A percentile compares a stretch with the other conserved stretches of the same genome.
Conservation (phyloP, 2,113 vertebrate species). For the Marmota monax region DNA sequence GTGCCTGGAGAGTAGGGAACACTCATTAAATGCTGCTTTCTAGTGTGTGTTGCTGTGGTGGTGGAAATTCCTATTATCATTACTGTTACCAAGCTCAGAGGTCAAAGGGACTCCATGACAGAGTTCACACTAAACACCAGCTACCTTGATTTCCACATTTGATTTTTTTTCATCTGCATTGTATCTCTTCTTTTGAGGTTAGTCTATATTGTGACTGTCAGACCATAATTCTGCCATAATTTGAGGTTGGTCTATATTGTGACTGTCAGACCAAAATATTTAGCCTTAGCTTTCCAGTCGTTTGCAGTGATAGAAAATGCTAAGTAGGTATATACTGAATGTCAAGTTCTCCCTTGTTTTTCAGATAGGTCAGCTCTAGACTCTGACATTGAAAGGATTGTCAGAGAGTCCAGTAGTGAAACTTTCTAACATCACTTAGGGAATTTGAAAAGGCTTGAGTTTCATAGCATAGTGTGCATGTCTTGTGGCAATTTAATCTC, state of each 20-base stretch:
- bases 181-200: neutral
- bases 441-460: neutral
- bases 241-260: neutral
- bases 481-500: neutral
- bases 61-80: rapidly evolving
- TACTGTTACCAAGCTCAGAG: neutral
- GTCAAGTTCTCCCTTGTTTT: neutral
- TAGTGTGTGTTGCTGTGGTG: too few species aligned
- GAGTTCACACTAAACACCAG: neutral
- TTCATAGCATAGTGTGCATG: neutral
- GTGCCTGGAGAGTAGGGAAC: too few species aligned
- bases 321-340: neutral
- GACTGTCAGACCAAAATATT: neutral
- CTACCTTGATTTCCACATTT: neutral
- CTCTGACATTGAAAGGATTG: neutral
- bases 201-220: neutral
- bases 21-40: neutral
- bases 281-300: neutral
- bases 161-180: neutral
- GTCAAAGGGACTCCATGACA: neutral
- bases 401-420: neutral
- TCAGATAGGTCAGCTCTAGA: neutral
- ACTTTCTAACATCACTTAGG: neutral
- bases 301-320: neutral
- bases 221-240: neutral